phyloP scores from a whole-genome alignment of 2,797 vertebrate species.

The Megalops cyprinoides region DNA sequence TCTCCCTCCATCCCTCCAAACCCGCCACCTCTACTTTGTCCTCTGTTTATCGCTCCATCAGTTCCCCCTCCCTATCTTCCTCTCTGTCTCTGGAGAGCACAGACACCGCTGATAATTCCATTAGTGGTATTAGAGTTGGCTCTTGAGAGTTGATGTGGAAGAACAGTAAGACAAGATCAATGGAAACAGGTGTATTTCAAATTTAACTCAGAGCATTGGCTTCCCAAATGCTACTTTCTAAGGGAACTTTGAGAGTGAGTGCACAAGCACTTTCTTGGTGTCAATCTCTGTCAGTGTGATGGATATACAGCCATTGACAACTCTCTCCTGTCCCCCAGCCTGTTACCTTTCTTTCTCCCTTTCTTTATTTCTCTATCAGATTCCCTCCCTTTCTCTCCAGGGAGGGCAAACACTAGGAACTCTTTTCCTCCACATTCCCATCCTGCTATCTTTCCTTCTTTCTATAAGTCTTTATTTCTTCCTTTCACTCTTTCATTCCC shows the following conservation, averaged over 20 bases:
- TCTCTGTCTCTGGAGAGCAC: too few species aligned
- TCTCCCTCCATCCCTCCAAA: slow-evolving; percentile 37
- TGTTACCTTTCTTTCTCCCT: slow-evolving; percentile 24
- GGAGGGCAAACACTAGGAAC: slow-evolving; percentile 55
- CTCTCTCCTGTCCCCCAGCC: neutral
- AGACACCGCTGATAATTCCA: neutral
- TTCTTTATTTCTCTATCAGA: slow-evolving; percentile 48
- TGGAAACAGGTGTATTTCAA: too few species aligned
- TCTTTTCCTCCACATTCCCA: slow-evolving; percentile 3
- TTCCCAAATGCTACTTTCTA: neutral
- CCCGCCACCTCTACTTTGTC: too few species aligned
- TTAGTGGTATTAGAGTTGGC: neutral
- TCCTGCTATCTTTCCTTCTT: slow-evolving; percentile 32
- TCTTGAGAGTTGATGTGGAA: neutral
- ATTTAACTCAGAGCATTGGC: neutral
- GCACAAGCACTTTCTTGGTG: neutral
- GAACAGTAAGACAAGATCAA: neutral
- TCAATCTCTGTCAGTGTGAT: too few species aligned
- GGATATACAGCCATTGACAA: neutral
- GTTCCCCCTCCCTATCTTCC: slow-evolving; percentile 55
- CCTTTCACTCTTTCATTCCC: slow-evolving; percentile 18
- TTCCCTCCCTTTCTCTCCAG: slow-evolving; percentile 58
- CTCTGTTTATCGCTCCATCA: slow-evolving; percentile 45
- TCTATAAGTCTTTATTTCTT: slow-evolving; percentile 15
- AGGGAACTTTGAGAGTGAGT: neutral